Base-by-base conservation (phyloP, 2,113 vertebrate species). In the Pimephales promelas region DNA sequence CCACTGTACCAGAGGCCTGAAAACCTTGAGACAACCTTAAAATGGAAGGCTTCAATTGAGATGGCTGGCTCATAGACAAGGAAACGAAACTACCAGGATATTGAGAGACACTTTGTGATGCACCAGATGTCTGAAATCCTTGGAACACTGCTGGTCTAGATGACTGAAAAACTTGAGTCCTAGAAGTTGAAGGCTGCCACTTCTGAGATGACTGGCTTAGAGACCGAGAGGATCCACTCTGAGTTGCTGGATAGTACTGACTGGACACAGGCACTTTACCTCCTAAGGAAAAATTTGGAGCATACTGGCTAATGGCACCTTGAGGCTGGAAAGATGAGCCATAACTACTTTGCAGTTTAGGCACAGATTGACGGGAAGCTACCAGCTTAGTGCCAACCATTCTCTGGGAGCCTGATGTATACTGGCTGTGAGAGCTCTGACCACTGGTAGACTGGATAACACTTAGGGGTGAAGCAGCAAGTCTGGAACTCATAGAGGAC, bases 51-150 rank as follows among this genome's bases (percentile, higher is more conserved):
- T 62, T 0, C 59, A 0, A 28, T 8, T 28, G 26, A 62, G 59
- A 16, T 1, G 1, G 1, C 0, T 1, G 2, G 26, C 5, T 62
- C 5, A 1, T 2, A 5, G 18, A 11, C 0, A 0, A 62, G 5
- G 8, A 20, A 31, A 7, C 7, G 5, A 18, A 8, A 14, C 61
- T 64, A 31, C 26, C 18, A 7, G 26, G 61, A 62, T 13, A 28
- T 5, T 14, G 26, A 62, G 4, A 1, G 0, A 2, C 14, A 2
- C 59, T 61, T 11, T 14, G 59, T 2, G 5, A 61, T 43, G 20
- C 9, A 71, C 10, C 36, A 43, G 36, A 43, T 16, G 47, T 16
- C 14, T 49, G 47, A 16, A 49, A 49, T 6, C 10, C 36, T 13
- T 24, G 36, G 14, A 2, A n/a, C 10, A 2, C 20, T 6, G 10